Percentiles rank a stretch among this genome's conserved stretches.
These are phyloP conservation scores for Alca torda DNA, from an alignment of 2,797 vertebrate genomes.

Conservation along the genomic window DNA sequence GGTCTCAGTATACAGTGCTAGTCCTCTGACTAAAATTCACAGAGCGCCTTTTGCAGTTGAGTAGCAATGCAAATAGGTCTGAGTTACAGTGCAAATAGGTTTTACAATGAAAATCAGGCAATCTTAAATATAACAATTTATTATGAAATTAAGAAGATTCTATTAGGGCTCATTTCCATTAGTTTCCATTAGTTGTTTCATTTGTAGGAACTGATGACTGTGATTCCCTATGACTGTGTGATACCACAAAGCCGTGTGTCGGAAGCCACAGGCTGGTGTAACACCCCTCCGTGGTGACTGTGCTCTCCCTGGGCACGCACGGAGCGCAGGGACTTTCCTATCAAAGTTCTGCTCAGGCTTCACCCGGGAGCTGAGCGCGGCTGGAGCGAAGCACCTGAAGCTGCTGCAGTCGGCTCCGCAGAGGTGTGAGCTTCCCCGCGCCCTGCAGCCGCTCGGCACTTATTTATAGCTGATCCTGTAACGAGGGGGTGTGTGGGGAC, in stretches of 20 bases:
- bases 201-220: neutral
- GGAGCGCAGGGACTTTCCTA: too few species aligned
- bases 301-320: neutral
- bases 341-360: neutral
- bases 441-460: accelerated
- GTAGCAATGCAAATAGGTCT: neutral
- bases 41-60: neutral
- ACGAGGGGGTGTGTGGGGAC: neutral
- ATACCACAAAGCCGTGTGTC: accelerated
- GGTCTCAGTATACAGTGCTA: neutral
- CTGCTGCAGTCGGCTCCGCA: accelerated
- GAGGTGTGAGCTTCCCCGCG: neutral
- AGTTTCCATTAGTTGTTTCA: neutral
- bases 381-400: neutral
- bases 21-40: neutral
- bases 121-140: neutral
- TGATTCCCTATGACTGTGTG: accelerated
- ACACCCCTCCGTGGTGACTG: accelerated
- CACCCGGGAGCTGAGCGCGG: neutral
- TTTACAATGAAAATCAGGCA: neutral
- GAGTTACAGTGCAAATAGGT: neutral
- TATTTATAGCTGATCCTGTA: neutral
- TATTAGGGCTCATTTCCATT: neutral
- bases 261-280: neutral
- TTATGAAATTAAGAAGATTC: neutral